Base-by-base conservation (phyloP, 2,113 vertebrate genomes). In the Oriolus oriolus region DNA sequence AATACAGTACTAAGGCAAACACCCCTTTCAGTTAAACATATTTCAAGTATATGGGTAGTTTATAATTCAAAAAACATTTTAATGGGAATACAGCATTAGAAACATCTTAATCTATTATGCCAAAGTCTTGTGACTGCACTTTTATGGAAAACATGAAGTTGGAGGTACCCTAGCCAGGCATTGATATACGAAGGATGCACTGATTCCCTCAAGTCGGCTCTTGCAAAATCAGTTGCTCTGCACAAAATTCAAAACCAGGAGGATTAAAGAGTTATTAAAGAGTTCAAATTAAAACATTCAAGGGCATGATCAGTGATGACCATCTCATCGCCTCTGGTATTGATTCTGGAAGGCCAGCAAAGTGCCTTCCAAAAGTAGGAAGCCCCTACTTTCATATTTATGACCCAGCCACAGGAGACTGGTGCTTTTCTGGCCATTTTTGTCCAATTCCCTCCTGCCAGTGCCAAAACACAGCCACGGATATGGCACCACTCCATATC, bases 391-490 rank as follows among this genome's bases (percentile, higher is more conserved):
- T 93, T 3, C 80, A 63, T 63, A 63, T 74, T 83, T 44, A 77
- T 27, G 27, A 80, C 2, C 7, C 39, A 23, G 26, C 9, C 82
- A 86, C 30, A 52, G 35, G 45, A 50, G 13, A 13, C 17, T 18
- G 16, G 35, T 7, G 22, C 22, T 92, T 35, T 60, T 35, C 22
- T 16, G 33, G 28, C 23, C 31, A 13, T 30, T 90, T 56, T 53
- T 54, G 13, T 15, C 53, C 47, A 13, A 7, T 76, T 84, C 24
- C 21, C 71, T 77, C 13, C 45, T 28, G 16, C 3, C 59, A 18
- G 11, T 59, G 35, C 64, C 42, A 57, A 24, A 61, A 13, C 4
- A 11, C 2, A 0, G 0, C 31, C 8, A 21, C 2, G 0, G 1
- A 13, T 2, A 0, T 1, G 3, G 33, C 30, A 35, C 6, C 1